phyloP scores from a whole-genome alignment of 1,140 invertebrate genomes.

The Ceratina australensis region DNA sequence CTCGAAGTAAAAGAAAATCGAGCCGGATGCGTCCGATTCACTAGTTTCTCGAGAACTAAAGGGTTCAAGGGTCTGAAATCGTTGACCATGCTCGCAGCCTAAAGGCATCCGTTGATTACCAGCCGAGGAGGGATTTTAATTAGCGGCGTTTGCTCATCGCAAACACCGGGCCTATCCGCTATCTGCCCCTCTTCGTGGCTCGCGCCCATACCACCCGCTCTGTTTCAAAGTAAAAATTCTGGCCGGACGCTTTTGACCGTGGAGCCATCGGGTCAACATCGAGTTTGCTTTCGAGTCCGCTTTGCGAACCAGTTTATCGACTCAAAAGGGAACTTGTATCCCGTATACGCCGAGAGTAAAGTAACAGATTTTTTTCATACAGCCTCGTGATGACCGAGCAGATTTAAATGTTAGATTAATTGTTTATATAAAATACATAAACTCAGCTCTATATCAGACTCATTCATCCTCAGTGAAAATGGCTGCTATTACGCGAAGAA shows the following conservation, averaged over 20 bases:
- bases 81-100: conserved; percentile 74
- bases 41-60: conserved; percentile 52
- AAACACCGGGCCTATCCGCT: conserved; percentile 67
- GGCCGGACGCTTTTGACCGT: conserved; percentile 24
- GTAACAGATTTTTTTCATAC: too few species aligned
- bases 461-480: too few species aligned
- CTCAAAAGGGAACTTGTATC: neutral
- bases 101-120: conserved; percentile 77
- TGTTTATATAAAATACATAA: too few species aligned
- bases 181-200: conserved; percentile 56
- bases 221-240: conserved; percentile 51
- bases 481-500: too few species aligned
- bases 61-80: conserved; percentile 53
- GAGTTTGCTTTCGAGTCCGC: conserved; percentile 14
- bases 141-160: conserved; percentile 76
- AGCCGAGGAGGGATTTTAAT: conserved; percentile 77
- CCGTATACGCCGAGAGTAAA: neutral
- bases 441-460: too few species aligned
- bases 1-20: conserved; percentile 23
- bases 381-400: too few species aligned
- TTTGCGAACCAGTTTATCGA: neutral
- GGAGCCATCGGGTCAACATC: conserved; percentile 1
- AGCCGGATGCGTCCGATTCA: conserved; percentile 19
- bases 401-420: too few species aligned
- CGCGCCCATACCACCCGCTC: neutral